phyloP scores from a whole-genome alignment of 2,888 invertebrate species.

The Tipula lateralis region DNA sequence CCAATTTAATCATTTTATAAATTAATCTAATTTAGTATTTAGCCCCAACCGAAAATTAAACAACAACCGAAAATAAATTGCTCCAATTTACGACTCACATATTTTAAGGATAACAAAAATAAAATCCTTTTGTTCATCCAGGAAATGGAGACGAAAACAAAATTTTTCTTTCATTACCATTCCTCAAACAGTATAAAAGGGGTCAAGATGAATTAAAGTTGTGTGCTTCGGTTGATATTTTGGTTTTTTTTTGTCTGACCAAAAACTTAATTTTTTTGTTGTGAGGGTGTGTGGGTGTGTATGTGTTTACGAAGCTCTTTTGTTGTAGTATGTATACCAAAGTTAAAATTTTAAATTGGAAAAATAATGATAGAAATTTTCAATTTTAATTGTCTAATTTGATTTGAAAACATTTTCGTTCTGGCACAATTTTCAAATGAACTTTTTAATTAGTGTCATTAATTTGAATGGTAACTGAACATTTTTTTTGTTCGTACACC shows the following conservation, averaged over 20 bases:
- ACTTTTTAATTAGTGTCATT: constrained; percentile 19
- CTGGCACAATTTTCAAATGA: not conserved
- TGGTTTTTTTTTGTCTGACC: not conserved
- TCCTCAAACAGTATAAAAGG: not conserved
- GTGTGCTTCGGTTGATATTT: not conserved
- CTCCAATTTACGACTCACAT: constrained; percentile 11
- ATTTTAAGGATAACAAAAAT: not conserved
- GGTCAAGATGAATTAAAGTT: constrained; percentile 24
- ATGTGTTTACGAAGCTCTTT: not conserved
- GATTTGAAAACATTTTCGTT: not conserved
- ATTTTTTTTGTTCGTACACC: not conserved
- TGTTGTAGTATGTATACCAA: not conserved
- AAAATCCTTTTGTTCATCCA: not conserved
- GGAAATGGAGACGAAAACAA: not conserved
- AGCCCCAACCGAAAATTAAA: not conserved
- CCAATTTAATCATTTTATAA: constrained; percentile 1
- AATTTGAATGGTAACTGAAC: not conserved
- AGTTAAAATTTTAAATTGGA: not conserved
- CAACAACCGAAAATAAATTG: constrained; percentile 1
- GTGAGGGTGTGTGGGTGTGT: not conserved
- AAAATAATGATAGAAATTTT: constrained; percentile 19
- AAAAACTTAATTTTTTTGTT: not conserved
- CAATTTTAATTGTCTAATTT: constrained; percentile 24
- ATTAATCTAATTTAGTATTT: constrained; percentile 24
- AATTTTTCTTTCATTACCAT: not conserved